Conservation (phyloP, 2,113 vertebrate genomes). For the Conger conger region DNA sequence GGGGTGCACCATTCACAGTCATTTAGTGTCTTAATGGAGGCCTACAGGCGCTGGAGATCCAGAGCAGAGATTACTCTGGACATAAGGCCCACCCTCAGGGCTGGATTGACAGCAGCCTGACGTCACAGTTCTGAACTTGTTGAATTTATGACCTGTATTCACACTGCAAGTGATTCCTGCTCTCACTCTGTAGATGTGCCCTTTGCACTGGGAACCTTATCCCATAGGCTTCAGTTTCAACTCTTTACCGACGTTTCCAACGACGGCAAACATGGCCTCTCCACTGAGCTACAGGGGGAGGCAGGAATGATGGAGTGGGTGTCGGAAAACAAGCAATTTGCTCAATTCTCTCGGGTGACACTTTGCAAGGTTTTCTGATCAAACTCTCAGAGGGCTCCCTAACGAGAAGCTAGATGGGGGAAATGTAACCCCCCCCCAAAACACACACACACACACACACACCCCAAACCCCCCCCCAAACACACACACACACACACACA, state of each 20-base stretch:
- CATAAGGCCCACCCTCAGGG: neutral
- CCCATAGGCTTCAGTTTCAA: neutral
- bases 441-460: no score
- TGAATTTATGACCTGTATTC: neutral
- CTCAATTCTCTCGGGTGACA: no score
- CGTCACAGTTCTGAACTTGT: neutral
- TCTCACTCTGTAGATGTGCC: neutral
- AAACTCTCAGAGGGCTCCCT: no score
- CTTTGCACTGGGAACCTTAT: neutral
- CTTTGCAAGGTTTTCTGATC: no score
- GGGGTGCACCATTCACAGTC: neutral
- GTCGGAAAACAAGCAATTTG: no score
- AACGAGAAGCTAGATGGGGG: no score
- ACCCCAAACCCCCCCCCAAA: no score
- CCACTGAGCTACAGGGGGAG: neutral
- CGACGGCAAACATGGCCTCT: neutral
- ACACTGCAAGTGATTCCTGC: neutral
- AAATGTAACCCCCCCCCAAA: no score
- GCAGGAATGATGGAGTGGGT: no score
- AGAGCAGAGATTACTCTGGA: neutral
- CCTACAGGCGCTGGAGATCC: neutral
- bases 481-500: no score
- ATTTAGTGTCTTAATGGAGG: neutral
- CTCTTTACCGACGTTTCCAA: neutral
- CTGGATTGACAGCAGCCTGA: neutral